A percentile compares a stretch with the other conserved stretches of the same genome.
Conservation (phyloP, 1,140 invertebrate species). For the Bicyclus anynana region DNA sequence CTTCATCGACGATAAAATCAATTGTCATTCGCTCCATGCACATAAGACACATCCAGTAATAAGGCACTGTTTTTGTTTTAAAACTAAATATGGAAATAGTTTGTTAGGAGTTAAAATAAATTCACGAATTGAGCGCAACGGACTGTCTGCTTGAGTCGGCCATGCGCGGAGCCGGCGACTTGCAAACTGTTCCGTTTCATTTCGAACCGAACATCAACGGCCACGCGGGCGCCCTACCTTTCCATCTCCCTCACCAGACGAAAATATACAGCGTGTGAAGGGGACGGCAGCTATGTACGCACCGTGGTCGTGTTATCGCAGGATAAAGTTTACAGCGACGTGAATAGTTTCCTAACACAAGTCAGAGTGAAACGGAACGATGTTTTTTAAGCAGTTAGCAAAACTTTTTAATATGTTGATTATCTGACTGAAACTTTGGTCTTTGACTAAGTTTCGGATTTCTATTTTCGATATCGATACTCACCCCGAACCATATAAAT, state of each 20-base stretch:
- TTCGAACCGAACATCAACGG: conserved; percentile 66
- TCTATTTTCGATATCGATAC: conserved; percentile 42
- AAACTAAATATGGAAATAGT: conserved; percentile 48
- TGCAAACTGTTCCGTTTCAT: conserved; percentile 68
- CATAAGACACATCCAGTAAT: conserved; percentile 69
- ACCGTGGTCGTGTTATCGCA: conserved; percentile 60
- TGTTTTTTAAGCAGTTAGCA: conserved; percentile 62
- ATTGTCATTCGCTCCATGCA: conserved; percentile 58
- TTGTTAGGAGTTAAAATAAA: conserved; percentile 51
- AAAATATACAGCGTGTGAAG: conserved; percentile 39
- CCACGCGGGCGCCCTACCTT: conserved; percentile 67
- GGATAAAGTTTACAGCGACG: conserved; percentile 68
- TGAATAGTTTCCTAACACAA: conserved; percentile 66
- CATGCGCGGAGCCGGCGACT: conserved; percentile 70
- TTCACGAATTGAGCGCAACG: conserved; percentile 64
- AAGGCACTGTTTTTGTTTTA: conserved; percentile 63
- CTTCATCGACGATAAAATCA: conserved; percentile 24
- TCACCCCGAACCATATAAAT: conserved; percentile 17
- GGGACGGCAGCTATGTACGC: conserved; percentile 44
- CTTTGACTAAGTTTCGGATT: conserved; percentile 31
- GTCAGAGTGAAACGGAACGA: conserved; percentile 61
- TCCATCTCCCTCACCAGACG: conserved; percentile 59
- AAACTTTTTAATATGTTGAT: conserved; percentile 59
- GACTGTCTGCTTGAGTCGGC: conserved; percentile 61
- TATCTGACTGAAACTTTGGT: conserved; percentile 41